phyloP scores from a whole-genome alignment of 2,888 invertebrate species.

The Drosophila parthenogenetica region DNA sequence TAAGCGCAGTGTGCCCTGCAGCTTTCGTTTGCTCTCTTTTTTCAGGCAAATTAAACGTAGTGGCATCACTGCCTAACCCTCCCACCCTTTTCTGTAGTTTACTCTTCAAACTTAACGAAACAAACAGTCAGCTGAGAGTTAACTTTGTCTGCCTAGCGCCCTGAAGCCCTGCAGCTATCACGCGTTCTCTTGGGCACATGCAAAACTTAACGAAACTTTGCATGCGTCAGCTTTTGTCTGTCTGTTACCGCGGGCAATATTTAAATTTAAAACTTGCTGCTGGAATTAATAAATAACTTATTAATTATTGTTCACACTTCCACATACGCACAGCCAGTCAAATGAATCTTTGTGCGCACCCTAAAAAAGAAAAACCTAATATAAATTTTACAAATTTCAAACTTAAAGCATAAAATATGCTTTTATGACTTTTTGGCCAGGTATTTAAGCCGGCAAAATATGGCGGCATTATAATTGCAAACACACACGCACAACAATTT shows the following conservation, averaged over 20 bases:
- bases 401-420: conserved; percentile 61
- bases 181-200: neutral
- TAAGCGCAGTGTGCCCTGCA: neutral
- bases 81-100: too few relatives aligned
- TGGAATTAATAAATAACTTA: conserved; percentile 24
- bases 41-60: too few relatives aligned
- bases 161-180: neutral
- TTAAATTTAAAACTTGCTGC: conserved; percentile 14
- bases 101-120: too few relatives aligned
- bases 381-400: conserved; percentile 47
- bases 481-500: conserved; percentile 39
- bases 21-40: too few relatives aligned
- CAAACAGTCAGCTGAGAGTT: too few relatives aligned
- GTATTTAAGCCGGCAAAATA: conserved; percentile 49
- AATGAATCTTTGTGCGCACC: conserved; percentile 34
- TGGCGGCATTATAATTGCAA: conserved; percentile 65
- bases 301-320: conserved; percentile 37
- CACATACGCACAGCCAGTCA: conserved; percentile 18
- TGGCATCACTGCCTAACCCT: too few relatives aligned
- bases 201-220: conserved; percentile 1
- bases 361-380: conserved; percentile 20
- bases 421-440: conserved; percentile 54
- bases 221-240: conserved; percentile 21
- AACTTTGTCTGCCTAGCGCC: neutral
- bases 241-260: conserved; percentile 8